Evolutionary conservation across 2,113 vertebrate species (phyloP), one percentile per base, ranked within the genome.

Genomic region (Euleptes europaea): DNA sequence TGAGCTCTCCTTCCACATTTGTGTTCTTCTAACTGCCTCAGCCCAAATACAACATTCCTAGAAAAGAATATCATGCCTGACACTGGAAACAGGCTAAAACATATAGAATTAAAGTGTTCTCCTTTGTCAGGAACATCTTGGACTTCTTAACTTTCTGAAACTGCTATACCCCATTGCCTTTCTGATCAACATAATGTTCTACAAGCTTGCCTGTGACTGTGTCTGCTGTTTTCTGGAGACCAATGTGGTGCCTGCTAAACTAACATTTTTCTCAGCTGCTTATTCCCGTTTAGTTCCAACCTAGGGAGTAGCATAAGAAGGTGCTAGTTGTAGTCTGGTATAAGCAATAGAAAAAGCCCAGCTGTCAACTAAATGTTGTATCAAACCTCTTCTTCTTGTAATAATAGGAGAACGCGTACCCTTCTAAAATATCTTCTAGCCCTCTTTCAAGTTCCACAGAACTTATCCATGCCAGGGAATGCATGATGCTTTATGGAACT

Each of bases 11-110:
- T 54, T 69, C 78, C 2, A 0, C 60, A 84, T 60, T 60, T 71
- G 81, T 79, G 74, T 82, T 74, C 78, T 88, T 83, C 67, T 72
- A 81, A 78, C 86, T 90, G 74, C 88, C 63, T 83, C 80, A 63
- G 71, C 57, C 19, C 21, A 23, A 63, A 23, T 83, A 17, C 38
- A 84, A 40, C 65, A 88, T 51, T 82, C 84, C 81, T 11, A 57
- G 35, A 57, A 77, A 80, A 47, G 83, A 63, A n/a, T 81, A 83
- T 83, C 67, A 78, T 92, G 44, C 42, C 33, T n/a, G 74, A 4
- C 72, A 42, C 14, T 81, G 21, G 66, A 35, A 70, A 70, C n/a
- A 51, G 47, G 44, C 35, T 84, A 28, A 13, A 23, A 74, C 23
- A 63, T 7, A 54, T 54, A 17, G 23, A 40, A 11, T 44, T 21